Evolutionary conservation across 2,113 vertebrate species (phyloP), one percentile per base, ranked within the genome.

Genomic region (Philantomba maxwellii): DNA sequence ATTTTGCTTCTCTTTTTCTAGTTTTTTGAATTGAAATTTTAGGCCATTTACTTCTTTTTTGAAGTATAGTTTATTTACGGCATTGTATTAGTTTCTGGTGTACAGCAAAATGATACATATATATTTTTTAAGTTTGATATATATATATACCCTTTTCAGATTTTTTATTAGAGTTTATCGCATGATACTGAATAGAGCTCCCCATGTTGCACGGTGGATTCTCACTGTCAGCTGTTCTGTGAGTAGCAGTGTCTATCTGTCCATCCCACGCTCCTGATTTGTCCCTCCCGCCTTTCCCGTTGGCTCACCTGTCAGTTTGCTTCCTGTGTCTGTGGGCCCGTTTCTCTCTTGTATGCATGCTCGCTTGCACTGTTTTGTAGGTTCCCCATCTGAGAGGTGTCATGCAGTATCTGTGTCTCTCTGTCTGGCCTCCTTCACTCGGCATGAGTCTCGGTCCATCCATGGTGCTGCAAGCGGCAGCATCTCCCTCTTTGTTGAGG

Each of bases 11-110:
- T 73, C 6, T 73, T 45, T 51, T 57, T 78, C 25, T 84, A 12
- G n/a, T 11, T 66, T 28, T 70, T n/a, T 70, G 57, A n/a, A n/a
- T 80, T 70, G 17, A 85, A 95, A 93, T 15, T 87, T 55, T 17
- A 33, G 23, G 11, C 45, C 21, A 70, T 43, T 57, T n/a, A 47
- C 6, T 85, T 73, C 92, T 86, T 33, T n/a, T 7, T 6, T 19
- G 30, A 51, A 80, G 30, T 33, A 33, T 80, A 51, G 77, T 49
- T 51, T 30, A 21, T 80, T 51, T 80, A 33, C 1, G 30, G 45
- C 3, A 1, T 33, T 49, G 45, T 49, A 10, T 80, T 6, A 17
- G 77, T 49, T 80, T 80, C 45, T 80, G 77, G 16, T 49, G 5
- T 49, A 49, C 10, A 80, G 45, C 45, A 80, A 49, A 80, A 11